phyloP scores from a whole-genome alignment of 2,113 vertebrate genomes.

The Pristiophorus japonicus region DNA sequence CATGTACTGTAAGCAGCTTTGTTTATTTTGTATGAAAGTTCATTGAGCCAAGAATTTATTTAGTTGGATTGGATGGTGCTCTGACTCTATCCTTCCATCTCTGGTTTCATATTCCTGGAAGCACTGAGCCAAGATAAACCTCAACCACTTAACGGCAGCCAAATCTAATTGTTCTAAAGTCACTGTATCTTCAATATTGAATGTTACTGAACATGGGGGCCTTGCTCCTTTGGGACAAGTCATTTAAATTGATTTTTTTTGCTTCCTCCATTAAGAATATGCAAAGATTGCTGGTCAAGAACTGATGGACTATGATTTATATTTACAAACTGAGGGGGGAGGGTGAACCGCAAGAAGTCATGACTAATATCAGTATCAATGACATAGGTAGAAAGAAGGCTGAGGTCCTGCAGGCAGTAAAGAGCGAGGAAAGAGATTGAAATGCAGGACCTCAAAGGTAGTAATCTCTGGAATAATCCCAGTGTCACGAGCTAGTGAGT shows the following conservation, averaged over 20 bases:
- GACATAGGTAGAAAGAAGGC: too few relatives aligned
- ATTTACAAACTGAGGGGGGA: too few relatives aligned
- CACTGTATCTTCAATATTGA: not conserved
- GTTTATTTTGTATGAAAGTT: not conserved
- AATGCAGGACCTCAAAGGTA: too few relatives aligned
- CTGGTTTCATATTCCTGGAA: constrained; percentile 14
- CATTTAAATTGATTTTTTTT: not conserved
- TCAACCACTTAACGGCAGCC: not conserved
- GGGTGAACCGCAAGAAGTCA: too few relatives aligned
- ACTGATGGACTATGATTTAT: not conserved
- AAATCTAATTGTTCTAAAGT: not conserved
- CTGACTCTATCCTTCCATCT: not conserved
- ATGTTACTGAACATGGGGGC: not conserved
- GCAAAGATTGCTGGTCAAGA: not conserved
- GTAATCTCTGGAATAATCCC: too few relatives aligned
- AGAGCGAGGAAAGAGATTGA: too few relatives aligned
- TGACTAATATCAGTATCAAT: too few relatives aligned
- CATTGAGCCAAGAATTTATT: constrained; percentile 2
- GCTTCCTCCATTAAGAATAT: not conserved
- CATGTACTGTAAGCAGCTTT: not conserved
- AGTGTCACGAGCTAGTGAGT: too few relatives aligned
- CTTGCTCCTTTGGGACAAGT: not conserved
- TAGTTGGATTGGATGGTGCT: not conserved
- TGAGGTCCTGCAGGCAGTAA: too few relatives aligned
- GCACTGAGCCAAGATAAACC: not conserved